Evolutionary conservation across 2,113 vertebrate species (phyloP).

Genomic region (Prinia subflava): DNA sequence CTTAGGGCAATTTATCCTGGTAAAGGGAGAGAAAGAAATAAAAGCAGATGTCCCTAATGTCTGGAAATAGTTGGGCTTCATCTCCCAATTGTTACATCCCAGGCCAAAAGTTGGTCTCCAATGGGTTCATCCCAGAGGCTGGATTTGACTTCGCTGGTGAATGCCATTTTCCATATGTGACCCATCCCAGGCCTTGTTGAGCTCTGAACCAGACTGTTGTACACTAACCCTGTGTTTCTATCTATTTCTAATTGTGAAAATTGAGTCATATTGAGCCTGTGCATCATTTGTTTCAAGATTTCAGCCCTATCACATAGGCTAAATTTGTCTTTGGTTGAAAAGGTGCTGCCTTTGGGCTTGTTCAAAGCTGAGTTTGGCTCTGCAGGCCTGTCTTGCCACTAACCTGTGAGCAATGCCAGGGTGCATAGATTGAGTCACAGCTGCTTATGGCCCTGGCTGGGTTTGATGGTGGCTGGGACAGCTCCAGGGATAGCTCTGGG

Average conservation of each 20-base stretch:
- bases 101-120: background rate
- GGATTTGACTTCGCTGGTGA: background rate
- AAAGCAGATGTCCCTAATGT: background rate
- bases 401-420: background rate
- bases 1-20: background rate
- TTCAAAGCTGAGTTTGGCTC: background rate
- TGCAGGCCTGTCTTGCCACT: background rate
- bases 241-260: background rate
- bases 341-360: background rate
- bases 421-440: background rate
- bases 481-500: background rate
- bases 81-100: background rate
- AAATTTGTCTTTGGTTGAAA: background rate
- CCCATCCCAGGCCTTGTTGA: background rate
- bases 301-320: background rate
- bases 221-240: background rate
- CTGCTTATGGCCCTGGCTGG: background rate
- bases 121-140: background rate
- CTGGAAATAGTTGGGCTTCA: slow-evolving; percentile 11
- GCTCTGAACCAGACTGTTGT: background rate
- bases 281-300: background rate
- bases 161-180: background rate
- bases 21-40: background rate
- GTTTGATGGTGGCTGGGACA: background rate
- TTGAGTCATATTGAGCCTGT: background rate